Evolutionary conservation across 2,888 invertebrate species (phyloP), one percentile per base, ranked within the genome.

Genomic region (Caenorhabditis sp.): DNA sequence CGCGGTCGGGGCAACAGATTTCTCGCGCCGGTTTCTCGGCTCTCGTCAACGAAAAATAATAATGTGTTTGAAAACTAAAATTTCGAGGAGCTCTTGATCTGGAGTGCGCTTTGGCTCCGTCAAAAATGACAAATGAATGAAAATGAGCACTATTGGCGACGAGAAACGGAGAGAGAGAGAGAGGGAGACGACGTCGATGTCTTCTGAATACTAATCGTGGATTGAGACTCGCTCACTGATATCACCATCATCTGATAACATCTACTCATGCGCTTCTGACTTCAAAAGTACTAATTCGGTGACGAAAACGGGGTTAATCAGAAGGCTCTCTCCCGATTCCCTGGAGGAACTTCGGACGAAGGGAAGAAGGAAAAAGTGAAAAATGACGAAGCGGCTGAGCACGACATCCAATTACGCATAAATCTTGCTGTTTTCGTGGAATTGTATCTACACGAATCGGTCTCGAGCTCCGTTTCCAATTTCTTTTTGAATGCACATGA

Each of bases 141-240:
- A 40, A 67, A 64, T 64, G 62, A 64, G 62, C 53, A 55, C 55
- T 51, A 40, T 68, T 68, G 55, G 44, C 15, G 53, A 53, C 18
- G 53, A 35, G n/a, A 24, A 15, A 26, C 20, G 6, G 15, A 37
- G 24, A 40, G 18, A 37, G 35, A 53, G 51, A 8, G n/a, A n/a
- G n/a, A n/a, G n/a, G n/a, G n/a, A n/a, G n/a, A 62, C 37, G 35
- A 5, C 58, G n/a, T 32, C 26, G 35, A 15, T 18, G 3, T 24
- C 56, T 35, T 4, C 56, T 32, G 56, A 32, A 26, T 56, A 18
- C 35, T 35, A 56, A 56, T 56, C 35, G 56, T 18, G 4, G 15
- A 55, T 26, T 55, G 28, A 50, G 18, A 32, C 5, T 8, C 1
- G 50, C 24, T 2, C 18, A 50, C 13, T 55, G 55, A 55, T 55